A percentile compares a stretch with the other conserved stretches of the same genome.
Conservation (phyloP, 2,113 vertebrate species). For the Dunckerocampus dactyliophorus region DNA sequence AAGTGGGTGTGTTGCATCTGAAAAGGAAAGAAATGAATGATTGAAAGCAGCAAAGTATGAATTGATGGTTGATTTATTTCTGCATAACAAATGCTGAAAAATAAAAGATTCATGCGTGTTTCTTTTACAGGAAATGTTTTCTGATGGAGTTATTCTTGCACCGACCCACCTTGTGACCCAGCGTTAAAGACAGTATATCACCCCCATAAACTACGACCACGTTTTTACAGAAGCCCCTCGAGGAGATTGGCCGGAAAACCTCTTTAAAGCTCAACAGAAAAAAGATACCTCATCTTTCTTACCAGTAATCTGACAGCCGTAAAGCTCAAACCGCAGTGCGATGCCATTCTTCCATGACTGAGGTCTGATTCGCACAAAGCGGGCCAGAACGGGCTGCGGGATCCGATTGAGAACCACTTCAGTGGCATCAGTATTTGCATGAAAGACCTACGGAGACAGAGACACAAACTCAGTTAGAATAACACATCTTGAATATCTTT, state of each 20-base stretch:
- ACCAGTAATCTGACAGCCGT: constrained; percentile 96
- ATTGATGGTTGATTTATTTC: constrained; percentile 27
- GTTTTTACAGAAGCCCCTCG: constrained; percentile 29
- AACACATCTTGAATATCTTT: neutral
- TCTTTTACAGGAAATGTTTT: constrained; percentile 22
- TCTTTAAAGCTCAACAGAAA: constrained; percentile 13
- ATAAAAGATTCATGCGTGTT: neutral
- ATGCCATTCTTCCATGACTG: constrained; percentile 92
- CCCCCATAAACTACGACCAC: constrained; percentile 1
- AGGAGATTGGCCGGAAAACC: constrained; percentile 17
- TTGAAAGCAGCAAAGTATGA: constrained; percentile 10
- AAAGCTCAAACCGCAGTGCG: constrained; percentile 89
- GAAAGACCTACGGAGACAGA: constrained; percentile 79
- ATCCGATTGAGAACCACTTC: constrained; percentile 94
- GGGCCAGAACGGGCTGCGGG: constrained; percentile 85
- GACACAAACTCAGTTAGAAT: neutral
- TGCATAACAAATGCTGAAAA: constrained; percentile 9
- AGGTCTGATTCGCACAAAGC: constrained; percentile 88
- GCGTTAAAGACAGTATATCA: constrained; percentile 20
- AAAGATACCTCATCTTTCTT: constrained; percentile 16
- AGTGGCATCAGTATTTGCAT: constrained; percentile 84
- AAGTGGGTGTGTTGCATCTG: constrained; percentile 41
- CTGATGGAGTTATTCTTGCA: constrained; percentile 15
- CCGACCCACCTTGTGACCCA: constrained; percentile 23
- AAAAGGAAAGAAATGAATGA: constrained; percentile 14